A percentile compares a stretch with the other conserved stretches of the same genome.
Conservation (phyloP, 2,113 vertebrate genomes). For the Sialia sialis region DNA sequence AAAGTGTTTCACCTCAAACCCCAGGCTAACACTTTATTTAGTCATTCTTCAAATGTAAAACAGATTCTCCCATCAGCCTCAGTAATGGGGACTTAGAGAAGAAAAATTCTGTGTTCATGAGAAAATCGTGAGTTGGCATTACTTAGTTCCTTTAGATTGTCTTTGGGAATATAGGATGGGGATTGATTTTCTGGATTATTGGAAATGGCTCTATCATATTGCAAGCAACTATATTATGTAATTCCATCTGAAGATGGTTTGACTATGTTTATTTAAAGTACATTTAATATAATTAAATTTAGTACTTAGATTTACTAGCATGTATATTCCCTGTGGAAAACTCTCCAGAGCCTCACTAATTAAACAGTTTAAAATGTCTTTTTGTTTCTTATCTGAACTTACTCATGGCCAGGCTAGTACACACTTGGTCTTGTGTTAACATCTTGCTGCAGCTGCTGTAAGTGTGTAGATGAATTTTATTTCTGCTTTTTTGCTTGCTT, state of each 20-base stretch:
- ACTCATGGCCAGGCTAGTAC: neutral
- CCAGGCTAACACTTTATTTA: slow-evolving; percentile 11
- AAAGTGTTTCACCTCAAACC: neutral
- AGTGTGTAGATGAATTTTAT: neutral
- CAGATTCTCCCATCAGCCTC: neutral
- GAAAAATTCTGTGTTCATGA: neutral
- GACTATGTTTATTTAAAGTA: neutral
- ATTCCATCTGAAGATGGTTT: neutral
- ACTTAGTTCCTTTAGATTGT: neutral
- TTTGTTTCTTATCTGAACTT: neutral
- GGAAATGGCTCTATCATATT: neutral
- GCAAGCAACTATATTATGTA: neutral
- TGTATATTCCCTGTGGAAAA: neutral
- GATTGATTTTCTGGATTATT: slow-evolving; percentile 3
- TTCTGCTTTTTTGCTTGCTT: neutral
- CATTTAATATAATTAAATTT: neutral
- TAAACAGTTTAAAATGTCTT: neutral
- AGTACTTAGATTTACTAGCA: neutral
- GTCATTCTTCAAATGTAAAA: slow-evolving; percentile 18
- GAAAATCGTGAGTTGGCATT: neutral
- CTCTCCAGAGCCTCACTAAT: neutral
- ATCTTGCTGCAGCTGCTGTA: neutral
- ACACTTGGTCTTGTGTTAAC: neutral
- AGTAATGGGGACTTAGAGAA: neutral
- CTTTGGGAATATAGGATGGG: neutral